These are phyloP conservation scores for Coelopa frigida DNA, from an alignment of 1,140 invertebrate genomes.

Conservation along the genomic window DNA sequence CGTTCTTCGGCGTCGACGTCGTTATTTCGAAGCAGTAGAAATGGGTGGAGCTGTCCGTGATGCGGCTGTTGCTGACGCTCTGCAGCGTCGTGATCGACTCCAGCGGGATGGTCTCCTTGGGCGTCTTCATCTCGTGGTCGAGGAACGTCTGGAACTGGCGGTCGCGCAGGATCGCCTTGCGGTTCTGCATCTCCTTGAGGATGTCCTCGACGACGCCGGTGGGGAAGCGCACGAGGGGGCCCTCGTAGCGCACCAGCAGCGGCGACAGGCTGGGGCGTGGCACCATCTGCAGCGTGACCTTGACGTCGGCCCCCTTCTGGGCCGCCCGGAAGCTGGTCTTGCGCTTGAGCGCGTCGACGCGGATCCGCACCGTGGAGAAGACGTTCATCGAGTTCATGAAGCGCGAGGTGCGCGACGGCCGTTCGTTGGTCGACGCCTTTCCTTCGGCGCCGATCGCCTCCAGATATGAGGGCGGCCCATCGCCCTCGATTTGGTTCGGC, in stretches of 20 bases:
- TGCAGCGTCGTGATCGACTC: conserved; percentile 55
- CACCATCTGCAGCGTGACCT: conserved; percentile 38
- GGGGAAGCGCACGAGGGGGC: conserved; percentile 37
- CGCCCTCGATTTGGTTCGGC: conserved; percentile 24
- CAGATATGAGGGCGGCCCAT: conserved; percentile 37
- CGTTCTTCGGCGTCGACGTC: conserved; percentile 38
- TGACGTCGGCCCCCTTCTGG: conserved; percentile 19
- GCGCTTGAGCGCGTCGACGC: conserved; percentile 35
- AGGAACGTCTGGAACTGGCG: conserved; percentile 49
- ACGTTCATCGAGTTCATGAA: conserved; percentile 26
- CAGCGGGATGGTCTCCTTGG: conserved; percentile 53
- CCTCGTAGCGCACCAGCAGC: conserved; percentile 34
- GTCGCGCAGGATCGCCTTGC: conserved; percentile 48
- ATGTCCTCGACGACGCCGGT: conserved; percentile 49
- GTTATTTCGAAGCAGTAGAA: conserved; percentile 43
- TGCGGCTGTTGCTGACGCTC: conserved; percentile 55
- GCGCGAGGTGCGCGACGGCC: conserved; percentile 21
- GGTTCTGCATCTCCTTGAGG: conserved; percentile 48
- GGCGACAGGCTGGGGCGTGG: conserved; percentile 34
- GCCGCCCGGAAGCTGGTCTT: conserved; percentile 28
- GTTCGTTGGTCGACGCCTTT: neutral
- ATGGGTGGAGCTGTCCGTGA: conserved; percentile 46
- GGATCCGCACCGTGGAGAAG: conserved; percentile 30
- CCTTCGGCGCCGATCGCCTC: conserved; percentile 31
- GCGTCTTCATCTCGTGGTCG: conserved; percentile 49